A percentile compares a stretch with the other conserved stretches of the same genome.
Evolutionary conservation across 2,797 vertebrate genomes (phyloP).

Genomic region (Catostomus latipinnis): DNA sequence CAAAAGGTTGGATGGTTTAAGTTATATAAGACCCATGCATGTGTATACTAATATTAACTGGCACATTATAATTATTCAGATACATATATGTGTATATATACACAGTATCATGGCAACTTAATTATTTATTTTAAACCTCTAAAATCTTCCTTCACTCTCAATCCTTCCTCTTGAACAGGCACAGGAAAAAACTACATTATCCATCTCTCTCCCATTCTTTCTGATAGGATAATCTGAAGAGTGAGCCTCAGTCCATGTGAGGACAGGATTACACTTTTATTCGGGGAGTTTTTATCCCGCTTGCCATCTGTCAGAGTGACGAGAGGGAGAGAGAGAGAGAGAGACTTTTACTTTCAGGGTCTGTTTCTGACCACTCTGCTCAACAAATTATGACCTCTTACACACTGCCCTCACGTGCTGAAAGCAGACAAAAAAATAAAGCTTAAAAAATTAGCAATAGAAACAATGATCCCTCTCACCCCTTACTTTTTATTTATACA

Average conservation of each 20-base stretch:
- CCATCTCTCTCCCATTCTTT: conserved; percentile 1
- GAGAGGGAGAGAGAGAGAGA: conserved; percentile 24
- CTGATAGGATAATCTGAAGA: conserved; percentile 68
- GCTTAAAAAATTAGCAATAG: background rate
- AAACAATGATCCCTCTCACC: background rate
- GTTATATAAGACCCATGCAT: too few species aligned
- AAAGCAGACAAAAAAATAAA: background rate
- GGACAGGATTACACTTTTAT: conserved; percentile 79
- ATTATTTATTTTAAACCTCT: too few species aligned
- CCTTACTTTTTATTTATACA: too few species aligned
- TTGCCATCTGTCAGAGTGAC: conserved; percentile 74
- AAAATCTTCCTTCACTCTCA: too few species aligned
- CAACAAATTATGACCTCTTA: background rate
- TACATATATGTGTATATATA: too few species aligned
- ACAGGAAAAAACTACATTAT: too few species aligned
- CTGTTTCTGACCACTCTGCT: background rate
- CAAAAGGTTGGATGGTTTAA: too few species aligned
- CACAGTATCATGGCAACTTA: too few species aligned
- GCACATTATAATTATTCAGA: too few species aligned
- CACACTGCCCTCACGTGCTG: too few species aligned
- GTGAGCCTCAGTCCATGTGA: conserved; percentile 70
- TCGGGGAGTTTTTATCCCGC: conserved; percentile 71
- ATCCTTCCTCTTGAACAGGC: too few species aligned
- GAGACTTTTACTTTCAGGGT: conserved; percentile 10
- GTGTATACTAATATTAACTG: too few species aligned